Evolutionary conservation across 2,888 invertebrate genomes (phyloP), one percentile per base, ranked within the genome.

Genomic region (Thecocarcelia acutangulata): DNA sequence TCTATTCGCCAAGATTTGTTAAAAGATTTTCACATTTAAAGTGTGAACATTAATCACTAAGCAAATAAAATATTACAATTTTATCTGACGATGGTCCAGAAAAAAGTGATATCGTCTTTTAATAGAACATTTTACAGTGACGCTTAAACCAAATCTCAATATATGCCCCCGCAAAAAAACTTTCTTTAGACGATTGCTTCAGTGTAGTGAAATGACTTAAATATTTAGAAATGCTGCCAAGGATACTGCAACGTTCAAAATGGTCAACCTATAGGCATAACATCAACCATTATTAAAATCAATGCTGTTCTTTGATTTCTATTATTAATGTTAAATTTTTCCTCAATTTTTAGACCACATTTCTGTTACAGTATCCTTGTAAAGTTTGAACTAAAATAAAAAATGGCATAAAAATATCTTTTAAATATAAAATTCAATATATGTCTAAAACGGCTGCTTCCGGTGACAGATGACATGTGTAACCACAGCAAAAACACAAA

Each of bases 381-480:
- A 42, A 75, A 73, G 40, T 8, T 17, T 21, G 48, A n/a, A 24
- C 3, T n/a, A 21, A 1, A 24, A 24, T 11, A 64, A 37, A 42
- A 50, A 66, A 17, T 28, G 17, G 1, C n/a, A 3, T 46, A 37
- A 46, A 74, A 28, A 15, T 61, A 66, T 52, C 46, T 64, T 69
- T 70, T 33, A 52, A 66, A 61, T 48, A 82, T 82, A 82, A 82
- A 82, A 78, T 83, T 81, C 83, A 83, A 83, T 83, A 83, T 61
- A 81, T 72, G 83, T 81, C 81, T 75, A 83, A 83, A 83, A 78
- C 77, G 77, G 81, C 83, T 83, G 83, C 74, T 82, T 81, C 83
- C 77, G 77, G 77, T 80, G 83, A 83, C 83, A 83, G 73, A 83
- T 81, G 81, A 78, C 82, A 82, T 82, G 82, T 82, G 82, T 78